These are phyloP conservation scores for Eciton burchellii DNA, from an alignment of 1,140 invertebrate genomes.

Conservation along the genomic window DNA sequence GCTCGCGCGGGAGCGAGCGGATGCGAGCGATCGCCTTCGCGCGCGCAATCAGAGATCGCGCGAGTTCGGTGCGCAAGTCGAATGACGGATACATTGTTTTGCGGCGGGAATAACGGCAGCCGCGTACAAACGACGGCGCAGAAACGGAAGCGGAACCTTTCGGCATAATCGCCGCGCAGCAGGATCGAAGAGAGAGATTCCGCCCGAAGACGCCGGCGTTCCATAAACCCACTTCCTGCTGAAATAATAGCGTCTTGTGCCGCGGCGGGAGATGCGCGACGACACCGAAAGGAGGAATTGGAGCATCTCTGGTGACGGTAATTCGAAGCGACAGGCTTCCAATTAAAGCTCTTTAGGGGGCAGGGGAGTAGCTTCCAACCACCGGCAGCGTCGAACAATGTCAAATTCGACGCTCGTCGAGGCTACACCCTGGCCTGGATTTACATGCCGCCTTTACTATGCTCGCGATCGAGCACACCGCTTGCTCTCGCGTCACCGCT, in stretches of 20 bases:
- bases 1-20: not conserved
- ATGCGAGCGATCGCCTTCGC: not conserved
- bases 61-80: constrained; percentile 6
- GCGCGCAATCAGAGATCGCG: constrained; percentile 33
- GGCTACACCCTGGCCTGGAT: constrained; percentile 58
- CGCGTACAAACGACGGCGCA: constrained; percentile 10
- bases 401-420: constrained; percentile 64
- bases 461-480: constrained; percentile 73
- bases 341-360: constrained; percentile 79
- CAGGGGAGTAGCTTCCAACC: constrained; percentile 41
- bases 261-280: constrained; percentile 36
- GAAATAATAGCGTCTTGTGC: constrained; percentile 62
- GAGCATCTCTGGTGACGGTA: constrained; percentile 78
- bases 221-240: constrained; percentile 71
- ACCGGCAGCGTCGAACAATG: constrained; percentile 69
- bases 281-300: constrained; percentile 74
- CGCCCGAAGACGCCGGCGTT: constrained; percentile 62
- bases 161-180: constrained; percentile 50
- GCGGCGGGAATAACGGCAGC: constrained; percentile 22
- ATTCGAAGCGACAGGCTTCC: constrained; percentile 79
- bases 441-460: constrained; percentile 77
- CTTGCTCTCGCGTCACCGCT: constrained; percentile 51
- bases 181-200: constrained; percentile 42
- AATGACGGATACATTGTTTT: constrained; percentile 42
- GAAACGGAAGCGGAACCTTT: constrained; percentile 56